Evolutionary conservation across 2,888 invertebrate species (phyloP).

Genomic region (Encarsia formosa): DNA sequence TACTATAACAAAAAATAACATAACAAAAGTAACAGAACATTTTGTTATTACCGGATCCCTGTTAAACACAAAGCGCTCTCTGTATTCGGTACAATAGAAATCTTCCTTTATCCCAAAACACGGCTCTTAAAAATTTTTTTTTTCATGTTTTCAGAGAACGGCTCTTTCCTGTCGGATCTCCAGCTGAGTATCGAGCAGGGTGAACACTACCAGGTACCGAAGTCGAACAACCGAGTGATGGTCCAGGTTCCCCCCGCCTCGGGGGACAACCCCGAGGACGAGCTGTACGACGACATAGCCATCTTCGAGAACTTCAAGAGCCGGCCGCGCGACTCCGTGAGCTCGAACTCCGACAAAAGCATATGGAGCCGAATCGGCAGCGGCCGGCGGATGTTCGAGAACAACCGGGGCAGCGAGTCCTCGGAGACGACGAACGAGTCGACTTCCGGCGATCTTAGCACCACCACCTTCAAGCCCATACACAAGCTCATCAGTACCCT

Average conservation of each 20-base stretch:
- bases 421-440: not conserved
- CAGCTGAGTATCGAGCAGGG: conserved; percentile 25
- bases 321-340: conserved; percentile 30
- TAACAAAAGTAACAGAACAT: too few relatives aligned
- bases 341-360: conserved; percentile 30
- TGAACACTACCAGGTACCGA: conserved; percentile 43
- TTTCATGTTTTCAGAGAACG: conserved; percentile 10
- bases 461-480: conserved; percentile 36
- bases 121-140: not conserved
- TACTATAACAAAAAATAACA: too few relatives aligned
- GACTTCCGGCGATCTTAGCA: conserved; percentile 5
- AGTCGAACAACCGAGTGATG: not conserved
- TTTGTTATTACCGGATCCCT: too few relatives aligned
- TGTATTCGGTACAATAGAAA: not conserved
- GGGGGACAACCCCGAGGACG: conserved; percentile 30
- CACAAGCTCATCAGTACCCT: conserved; percentile 43
- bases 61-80: too few relatives aligned
- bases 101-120: not conserved
- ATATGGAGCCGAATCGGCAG: conserved; percentile 41
- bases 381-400: conserved; percentile 17
- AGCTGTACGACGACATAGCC: conserved; percentile 44
- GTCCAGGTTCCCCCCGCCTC: conserved; percentile 1
- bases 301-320: conserved; percentile 37
- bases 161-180: conserved; percentile 20
- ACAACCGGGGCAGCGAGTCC: conserved; percentile 1